These are phyloP conservation scores for Ivindomyrus marchei DNA, from an alignment of 2,113 vertebrate genomes.

Conservation along the genomic window DNA sequence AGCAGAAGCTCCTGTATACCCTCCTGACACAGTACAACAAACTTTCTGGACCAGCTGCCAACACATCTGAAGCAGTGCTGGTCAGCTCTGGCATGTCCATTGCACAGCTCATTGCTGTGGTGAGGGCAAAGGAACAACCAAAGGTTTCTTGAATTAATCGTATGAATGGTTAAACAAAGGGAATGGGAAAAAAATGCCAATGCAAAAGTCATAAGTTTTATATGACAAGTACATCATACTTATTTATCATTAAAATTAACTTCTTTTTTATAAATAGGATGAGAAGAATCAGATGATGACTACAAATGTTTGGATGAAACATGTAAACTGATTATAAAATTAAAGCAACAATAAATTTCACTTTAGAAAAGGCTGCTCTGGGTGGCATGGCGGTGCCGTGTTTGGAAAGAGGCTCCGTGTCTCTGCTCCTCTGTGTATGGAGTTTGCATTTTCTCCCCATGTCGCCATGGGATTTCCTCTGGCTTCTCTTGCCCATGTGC, in stretches of 20 bases:
- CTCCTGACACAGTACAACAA: slow-evolving; percentile 73
- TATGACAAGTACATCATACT: not conserved
- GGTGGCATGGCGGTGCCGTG: no score
- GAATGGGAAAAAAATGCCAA: not conserved
- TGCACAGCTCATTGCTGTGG: slow-evolving; percentile 74
- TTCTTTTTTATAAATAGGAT: slow-evolving; percentile 47
- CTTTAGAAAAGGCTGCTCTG: not conserved
- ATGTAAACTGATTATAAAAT: slow-evolving; percentile 49
- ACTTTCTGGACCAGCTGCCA: slow-evolving; percentile 72
- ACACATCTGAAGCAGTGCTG: slow-evolving; percentile 65
- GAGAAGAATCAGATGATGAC: slow-evolving; percentile 81
- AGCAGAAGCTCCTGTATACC: slow-evolving; percentile 65
- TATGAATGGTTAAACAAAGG: not conserved
- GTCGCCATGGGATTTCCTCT: not conserved
- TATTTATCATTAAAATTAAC: not conserved
- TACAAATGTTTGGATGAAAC: slow-evolving; percentile 72
- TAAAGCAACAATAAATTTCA: not conserved
- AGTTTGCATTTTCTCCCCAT: not conserved
- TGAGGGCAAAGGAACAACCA: slow-evolving; percentile 40
- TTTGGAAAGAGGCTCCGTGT: no score
- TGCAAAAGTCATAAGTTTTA: no score
- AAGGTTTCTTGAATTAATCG: not conserved
- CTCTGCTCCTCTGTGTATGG: not conserved
- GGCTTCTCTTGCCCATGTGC: not conserved
- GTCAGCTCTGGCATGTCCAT: slow-evolving; percentile 76